A percentile compares a stretch with the other conserved stretches of the same genome.
Evolutionary conservation across 2,113 vertebrate species (phyloP).

Genomic region (Boulengeromyrus knoepffleri): DNA sequence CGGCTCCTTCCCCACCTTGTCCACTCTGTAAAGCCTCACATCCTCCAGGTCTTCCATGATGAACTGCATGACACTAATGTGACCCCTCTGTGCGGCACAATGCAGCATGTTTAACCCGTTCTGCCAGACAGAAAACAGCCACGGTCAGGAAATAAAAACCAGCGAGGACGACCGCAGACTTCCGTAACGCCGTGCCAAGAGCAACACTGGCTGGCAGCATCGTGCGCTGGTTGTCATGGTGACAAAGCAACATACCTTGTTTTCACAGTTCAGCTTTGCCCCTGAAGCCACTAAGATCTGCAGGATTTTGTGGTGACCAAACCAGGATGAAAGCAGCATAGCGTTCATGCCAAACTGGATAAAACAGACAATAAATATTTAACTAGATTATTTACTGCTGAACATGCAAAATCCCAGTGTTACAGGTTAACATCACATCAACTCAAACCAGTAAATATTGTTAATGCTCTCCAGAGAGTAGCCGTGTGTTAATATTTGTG

Average conservation of each 20-base stretch:
- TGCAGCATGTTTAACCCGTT: conserved; percentile 75
- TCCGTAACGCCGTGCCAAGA: background rate
- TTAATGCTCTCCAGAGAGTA: background rate
- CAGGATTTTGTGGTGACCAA: conserved; percentile 73
- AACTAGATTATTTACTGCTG: background rate
- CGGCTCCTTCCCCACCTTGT: conserved; percentile 62
- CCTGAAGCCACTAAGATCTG: conserved; percentile 77
- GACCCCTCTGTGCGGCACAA: conserved; percentile 77
- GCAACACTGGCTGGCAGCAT: background rate
- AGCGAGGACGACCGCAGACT: background rate
- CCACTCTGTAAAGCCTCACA: conserved; percentile 60
- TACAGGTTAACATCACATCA: background rate
- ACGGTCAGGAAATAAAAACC: background rate
- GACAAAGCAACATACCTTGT: conserved; percentile 62
- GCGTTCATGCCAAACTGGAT: conserved; percentile 86
- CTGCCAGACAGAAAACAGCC: conserved; percentile 41
- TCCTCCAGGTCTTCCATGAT: conserved; percentile 77
- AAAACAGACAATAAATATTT: conserved; percentile 20
- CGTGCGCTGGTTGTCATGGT: no score
- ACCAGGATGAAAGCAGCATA: conserved; percentile 81
- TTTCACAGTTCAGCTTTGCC: conserved; percentile 71
- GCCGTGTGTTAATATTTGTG: background rate
- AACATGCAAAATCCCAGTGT: background rate
- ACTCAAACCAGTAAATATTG: background rate
- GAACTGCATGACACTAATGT: conserved; percentile 66